Evolutionary conservation across 2,797 vertebrate species (phyloP), one percentile per base, ranked within the genome.

Genomic region (Macroramphosus scolopax): DNA sequence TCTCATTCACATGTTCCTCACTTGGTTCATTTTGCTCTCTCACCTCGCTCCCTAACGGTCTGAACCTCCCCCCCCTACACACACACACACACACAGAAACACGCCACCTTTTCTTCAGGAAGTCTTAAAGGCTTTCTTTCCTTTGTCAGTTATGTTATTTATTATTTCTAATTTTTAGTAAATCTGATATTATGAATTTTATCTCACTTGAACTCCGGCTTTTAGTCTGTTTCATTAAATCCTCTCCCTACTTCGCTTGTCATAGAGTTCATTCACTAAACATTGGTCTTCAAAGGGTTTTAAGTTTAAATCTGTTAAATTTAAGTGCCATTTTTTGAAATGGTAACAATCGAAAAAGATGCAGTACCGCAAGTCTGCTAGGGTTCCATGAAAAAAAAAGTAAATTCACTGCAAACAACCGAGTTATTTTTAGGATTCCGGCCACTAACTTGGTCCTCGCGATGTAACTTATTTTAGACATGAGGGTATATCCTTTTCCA

Each of bases 391-490:
- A 50, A n/a, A 52, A 64, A 55, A 47, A n/a, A n/a, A n/a, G n/a
- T 71, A 39, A 47, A 58, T 69, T 49, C 41, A 48, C 50, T 48
- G 51, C 42, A 50, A 69, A 69, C 63, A 37, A 46, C n/a, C 36
- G 65, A 76, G 80, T 81, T 86, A 86, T 83, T 82, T 83, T 62
- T 72, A 63, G 67, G 70, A 11, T 68, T 74, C 71, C 47, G 44
- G 68, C 70, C 68, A 51, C 73, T 76, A 64, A 79, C 57, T 76
- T 51, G 45, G 36, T 47, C 63, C 40, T 51, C 41, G 41, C 51
- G 35, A 60, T 62, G 59, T 51, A 69, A 83, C 78, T 82, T 74
- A 56, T 30, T 53, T 75, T 53, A 39, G 55, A 56, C 56, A 50
- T 49, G 58, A 29, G 54, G 48, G 48, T 50, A 66, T 63, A 64